A percentile compares a stretch with the other conserved stretches of the same genome.
These are phyloP conservation scores for Ridgeia piscesae DNA, from an alignment of 1,140 invertebrate species.

Conservation along the genomic window DNA sequence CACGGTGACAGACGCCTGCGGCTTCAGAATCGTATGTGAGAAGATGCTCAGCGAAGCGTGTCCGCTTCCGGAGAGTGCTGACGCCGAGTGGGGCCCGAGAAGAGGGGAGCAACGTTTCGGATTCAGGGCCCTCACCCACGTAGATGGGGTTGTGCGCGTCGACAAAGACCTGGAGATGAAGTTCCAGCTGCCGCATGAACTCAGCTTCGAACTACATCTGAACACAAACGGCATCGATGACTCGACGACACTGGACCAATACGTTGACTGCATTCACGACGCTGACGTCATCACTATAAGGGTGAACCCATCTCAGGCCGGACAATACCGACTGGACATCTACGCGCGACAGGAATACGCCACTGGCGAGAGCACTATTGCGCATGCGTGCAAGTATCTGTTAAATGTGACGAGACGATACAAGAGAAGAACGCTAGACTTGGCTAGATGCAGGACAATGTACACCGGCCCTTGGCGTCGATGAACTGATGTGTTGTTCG, in stretches of 20 bases:
- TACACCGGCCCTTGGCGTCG: background rate
- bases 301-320: constrained; percentile 86
- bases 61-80: constrained; percentile 96
- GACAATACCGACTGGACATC: constrained; percentile 90
- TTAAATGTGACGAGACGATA: constrained; percentile 15
- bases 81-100: constrained; percentile 98
- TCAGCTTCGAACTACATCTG: constrained; percentile 95
- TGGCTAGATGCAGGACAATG: background rate
- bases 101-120: constrained; percentile 83
- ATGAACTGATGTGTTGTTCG: background rate
- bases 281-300: constrained; percentile 81
- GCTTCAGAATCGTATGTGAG: constrained; percentile 84
- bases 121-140: constrained; percentile 63
- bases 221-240: constrained; percentile 96
- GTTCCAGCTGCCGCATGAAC: constrained; percentile 74
- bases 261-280: constrained; percentile 70
- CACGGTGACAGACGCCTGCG: constrained; percentile 97
- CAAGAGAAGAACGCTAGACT: background rate
- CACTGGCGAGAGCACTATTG: constrained; percentile 87
- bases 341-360: constrained; percentile 81
- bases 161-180: constrained; percentile 68
- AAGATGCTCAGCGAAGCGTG: constrained; percentile 68
- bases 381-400: constrained; percentile 98
- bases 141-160: constrained; percentile 44
- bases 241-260: constrained; percentile 26